phyloP scores from a whole-genome alignment of 1,140 invertebrate genomes.

The Pteromalus puparum region DNA sequence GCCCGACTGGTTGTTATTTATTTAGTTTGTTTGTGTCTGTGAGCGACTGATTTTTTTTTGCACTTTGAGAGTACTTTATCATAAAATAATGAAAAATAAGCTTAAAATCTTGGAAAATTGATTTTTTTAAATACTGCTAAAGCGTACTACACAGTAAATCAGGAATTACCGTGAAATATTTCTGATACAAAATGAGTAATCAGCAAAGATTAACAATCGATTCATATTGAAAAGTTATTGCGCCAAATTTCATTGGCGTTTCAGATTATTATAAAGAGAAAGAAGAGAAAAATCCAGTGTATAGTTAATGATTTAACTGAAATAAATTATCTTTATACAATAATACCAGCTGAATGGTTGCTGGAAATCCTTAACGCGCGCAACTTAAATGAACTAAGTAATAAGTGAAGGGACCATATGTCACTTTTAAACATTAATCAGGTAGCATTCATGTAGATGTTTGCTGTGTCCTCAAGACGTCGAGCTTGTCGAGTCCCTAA shows the following conservation, averaged over 20 bases:
- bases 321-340: conserved; percentile 33
- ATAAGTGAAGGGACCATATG: conserved; percentile 18
- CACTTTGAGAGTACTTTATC: conserved; percentile 37
- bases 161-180: conserved; percentile 1
- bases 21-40: conserved; percentile 49
- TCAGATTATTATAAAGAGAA: conserved; percentile 33
- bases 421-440: conserved; percentile 14
- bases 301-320: conserved; percentile 35
- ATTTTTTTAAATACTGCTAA: conserved; percentile 40
- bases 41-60: conserved; percentile 41
- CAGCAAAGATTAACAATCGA: neutral
- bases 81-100: conserved; percentile 41
- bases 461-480: neutral
- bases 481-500: neutral
- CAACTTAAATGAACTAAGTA: conserved; percentile 22
- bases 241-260: conserved; percentile 27
- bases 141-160: neutral
- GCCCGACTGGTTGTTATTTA: conserved; percentile 34
- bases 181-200: conserved; percentile 23
- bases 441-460: conserved; percentile 1
- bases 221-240: conserved; percentile 22
- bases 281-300: conserved; percentile 42
- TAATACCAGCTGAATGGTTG: neutral
- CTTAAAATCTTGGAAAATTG: conserved; percentile 54
- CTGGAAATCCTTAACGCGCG: conserved; percentile 20